phyloP scores from a whole-genome alignment of 2,113 vertebrate genomes.

The Zonotrichia leucophrys region DNA sequence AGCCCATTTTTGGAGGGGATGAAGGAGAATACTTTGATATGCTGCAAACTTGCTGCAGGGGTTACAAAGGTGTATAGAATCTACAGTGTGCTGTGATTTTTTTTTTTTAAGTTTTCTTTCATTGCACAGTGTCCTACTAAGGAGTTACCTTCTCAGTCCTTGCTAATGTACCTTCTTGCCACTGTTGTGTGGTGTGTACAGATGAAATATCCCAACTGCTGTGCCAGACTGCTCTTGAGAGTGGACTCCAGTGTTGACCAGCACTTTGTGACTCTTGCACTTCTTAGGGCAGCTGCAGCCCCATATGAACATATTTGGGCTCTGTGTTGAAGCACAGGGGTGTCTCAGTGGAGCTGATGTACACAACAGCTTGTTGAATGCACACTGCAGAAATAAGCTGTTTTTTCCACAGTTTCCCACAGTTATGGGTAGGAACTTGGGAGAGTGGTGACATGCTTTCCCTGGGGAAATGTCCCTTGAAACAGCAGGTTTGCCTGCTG shows the following conservation, averaged over 20 bases:
- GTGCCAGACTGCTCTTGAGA: not conserved
- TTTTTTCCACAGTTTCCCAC: not conserved
- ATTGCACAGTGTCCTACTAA: not conserved
- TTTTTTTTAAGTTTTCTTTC: not conserved
- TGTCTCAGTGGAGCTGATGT: not conserved
- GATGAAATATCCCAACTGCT: not conserved
- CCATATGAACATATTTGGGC: fast-evolving
- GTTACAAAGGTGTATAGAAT: not conserved
- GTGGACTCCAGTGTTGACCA: not conserved
- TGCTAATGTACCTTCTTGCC: not conserved
- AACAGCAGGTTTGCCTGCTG: not conserved
- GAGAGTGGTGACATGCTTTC: not conserved
- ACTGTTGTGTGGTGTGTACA: not conserved
- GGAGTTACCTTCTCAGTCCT: fast-evolving
- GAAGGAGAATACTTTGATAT: not conserved
- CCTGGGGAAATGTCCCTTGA: not conserved
- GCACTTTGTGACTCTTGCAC: not conserved
- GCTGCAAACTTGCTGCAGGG: not conserved
- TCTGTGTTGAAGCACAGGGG: not conserved
- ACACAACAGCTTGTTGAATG: not conserved
- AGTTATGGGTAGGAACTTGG: not conserved
- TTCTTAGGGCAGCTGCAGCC: not conserved
- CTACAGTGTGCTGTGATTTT: not conserved
- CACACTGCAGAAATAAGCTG: not conserved
- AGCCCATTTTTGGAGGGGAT: fast-evolving